Conservation (phyloP, 1,140 invertebrate genomes). For the Leptoteleia sp. region DNA sequence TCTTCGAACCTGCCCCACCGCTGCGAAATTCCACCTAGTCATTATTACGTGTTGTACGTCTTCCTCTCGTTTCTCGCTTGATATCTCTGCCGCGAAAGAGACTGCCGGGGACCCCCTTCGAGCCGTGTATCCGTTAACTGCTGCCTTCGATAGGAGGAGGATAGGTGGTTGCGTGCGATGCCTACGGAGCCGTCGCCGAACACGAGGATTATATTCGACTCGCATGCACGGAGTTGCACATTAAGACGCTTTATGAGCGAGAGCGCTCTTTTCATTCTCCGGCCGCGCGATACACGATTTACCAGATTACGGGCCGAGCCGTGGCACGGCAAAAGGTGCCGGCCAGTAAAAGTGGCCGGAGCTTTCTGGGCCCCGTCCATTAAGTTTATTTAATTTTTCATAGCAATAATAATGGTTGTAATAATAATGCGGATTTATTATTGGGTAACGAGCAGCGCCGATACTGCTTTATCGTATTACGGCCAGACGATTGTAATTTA, state of each 20-base stretch:
- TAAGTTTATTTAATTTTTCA: constrained; percentile 65
- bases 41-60: constrained; percentile 61
- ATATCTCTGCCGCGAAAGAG: constrained; percentile 62
- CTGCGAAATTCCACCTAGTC: constrained; percentile 56
- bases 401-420: constrained; percentile 52
- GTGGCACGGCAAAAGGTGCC: constrained; percentile 53
- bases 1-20: constrained; percentile 31
- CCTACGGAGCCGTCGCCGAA: constrained; percentile 54
- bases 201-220: constrained; percentile 63
- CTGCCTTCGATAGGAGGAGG: constrained; percentile 55
- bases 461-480: constrained; percentile 51
- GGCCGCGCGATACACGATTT: constrained; percentile 65
- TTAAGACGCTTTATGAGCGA: constrained; percentile 66
- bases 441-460: constrained; percentile 30
- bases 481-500: constrained; percentile 40
- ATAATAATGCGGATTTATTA: constrained; percentile 61
- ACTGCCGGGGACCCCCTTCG: constrained; percentile 67
- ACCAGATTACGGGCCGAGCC: constrained; percentile 60
- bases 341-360: constrained; percentile 56
- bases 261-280: constrained; percentile 64
- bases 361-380: constrained; percentile 57
- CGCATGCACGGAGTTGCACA: constrained; percentile 64
- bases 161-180: constrained; percentile 52
- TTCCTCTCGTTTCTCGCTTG: constrained; percentile 58
- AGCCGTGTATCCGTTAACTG: constrained; percentile 65